Percentiles rank a stretch among this genome's conserved stretches.
These are phyloP conservation scores for Sericinus montela DNA, from an alignment of 2,888 invertebrate species.

Conservation along the genomic window DNA sequence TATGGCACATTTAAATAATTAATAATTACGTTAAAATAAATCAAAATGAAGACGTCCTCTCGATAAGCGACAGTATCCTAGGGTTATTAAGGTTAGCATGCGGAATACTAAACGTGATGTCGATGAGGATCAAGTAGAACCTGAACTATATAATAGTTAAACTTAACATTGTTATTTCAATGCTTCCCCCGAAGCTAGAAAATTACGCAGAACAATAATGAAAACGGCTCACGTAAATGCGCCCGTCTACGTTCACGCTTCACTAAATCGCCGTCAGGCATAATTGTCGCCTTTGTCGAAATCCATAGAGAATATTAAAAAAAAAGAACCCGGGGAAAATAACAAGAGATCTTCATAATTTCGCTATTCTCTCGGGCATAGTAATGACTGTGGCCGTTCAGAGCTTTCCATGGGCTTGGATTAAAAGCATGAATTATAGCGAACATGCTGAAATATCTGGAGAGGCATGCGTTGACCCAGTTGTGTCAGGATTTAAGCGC, in stretches of 20 bases:
- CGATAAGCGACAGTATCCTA: no score
- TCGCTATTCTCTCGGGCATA: slow-evolving; percentile 11
- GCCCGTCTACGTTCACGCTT: not conserved
- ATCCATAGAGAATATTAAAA: slow-evolving; percentile 11
- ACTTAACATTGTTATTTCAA: not conserved
- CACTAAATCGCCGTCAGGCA: slow-evolving; percentile 6
- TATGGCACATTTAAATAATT: no score
- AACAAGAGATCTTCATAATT: slow-evolving; percentile 8
- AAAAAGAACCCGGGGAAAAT: not conserved
- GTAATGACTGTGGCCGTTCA: slow-evolving; percentile 11
- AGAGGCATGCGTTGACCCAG: slow-evolving; percentile 32
- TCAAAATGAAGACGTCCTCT: no score
- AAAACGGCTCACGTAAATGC: slow-evolving; percentile 6
- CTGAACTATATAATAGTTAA: not conserved
- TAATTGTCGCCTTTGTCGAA: slow-evolving; percentile 15
- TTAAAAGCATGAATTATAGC: slow-evolving; percentile 16
- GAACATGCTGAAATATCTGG: slow-evolving; percentile 20
- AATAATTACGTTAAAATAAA: no score
- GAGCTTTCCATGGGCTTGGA: slow-evolving; percentile 9
- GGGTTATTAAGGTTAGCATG: no score
- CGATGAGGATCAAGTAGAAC: no score
- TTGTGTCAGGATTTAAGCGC: slow-evolving; percentile 30
- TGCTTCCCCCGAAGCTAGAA: not conserved
- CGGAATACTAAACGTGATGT: no score
- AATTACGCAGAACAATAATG: slow-evolving; percentile 10